phyloP scores from a whole-genome alignment of 2,797 vertebrate genomes.

The Catharus ustulatus region DNA sequence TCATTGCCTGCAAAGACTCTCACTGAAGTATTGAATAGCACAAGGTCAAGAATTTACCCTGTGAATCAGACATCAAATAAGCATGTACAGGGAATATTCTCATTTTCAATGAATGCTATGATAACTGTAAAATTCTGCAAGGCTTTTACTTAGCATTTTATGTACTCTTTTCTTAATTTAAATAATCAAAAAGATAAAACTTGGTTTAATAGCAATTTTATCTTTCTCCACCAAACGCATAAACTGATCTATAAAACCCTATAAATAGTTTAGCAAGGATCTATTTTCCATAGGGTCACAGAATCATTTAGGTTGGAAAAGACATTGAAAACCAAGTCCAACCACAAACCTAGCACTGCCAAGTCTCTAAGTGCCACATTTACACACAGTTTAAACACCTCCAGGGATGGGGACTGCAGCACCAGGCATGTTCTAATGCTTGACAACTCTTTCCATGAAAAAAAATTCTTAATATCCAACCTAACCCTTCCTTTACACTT shows the following conservation, averaged over 20 bases:
- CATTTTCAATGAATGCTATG: not conserved
- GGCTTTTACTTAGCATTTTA: not conserved
- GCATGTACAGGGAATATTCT: not conserved
- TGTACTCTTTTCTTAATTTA: not conserved
- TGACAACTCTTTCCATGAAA: not conserved
- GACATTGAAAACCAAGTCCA: not conserved
- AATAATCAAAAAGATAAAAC: not conserved
- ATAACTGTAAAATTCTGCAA: not conserved
- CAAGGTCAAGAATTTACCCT: not conserved
- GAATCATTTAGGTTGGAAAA: not conserved
- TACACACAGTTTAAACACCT: not conserved
- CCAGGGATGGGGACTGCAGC: not conserved
- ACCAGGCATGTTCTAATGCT: accelerated
- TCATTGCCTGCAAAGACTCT: not conserved
- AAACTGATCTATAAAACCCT: not conserved
- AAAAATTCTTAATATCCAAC: not conserved
- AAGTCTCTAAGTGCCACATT: not conserved
- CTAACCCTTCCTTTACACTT: not conserved
- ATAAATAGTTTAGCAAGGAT: not conserved
- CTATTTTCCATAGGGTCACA: not conserved
- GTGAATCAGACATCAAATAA: not conserved
- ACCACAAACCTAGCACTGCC: not conserved
- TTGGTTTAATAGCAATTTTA: not conserved
- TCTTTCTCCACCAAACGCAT: not conserved
- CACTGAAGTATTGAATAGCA: not conserved